A percentile compares a stretch with the other conserved stretches of the same genome.
These are phyloP conservation scores for Drosophila falleni DNA, from an alignment of 2,888 invertebrate genomes.

Conservation along the genomic window DNA sequence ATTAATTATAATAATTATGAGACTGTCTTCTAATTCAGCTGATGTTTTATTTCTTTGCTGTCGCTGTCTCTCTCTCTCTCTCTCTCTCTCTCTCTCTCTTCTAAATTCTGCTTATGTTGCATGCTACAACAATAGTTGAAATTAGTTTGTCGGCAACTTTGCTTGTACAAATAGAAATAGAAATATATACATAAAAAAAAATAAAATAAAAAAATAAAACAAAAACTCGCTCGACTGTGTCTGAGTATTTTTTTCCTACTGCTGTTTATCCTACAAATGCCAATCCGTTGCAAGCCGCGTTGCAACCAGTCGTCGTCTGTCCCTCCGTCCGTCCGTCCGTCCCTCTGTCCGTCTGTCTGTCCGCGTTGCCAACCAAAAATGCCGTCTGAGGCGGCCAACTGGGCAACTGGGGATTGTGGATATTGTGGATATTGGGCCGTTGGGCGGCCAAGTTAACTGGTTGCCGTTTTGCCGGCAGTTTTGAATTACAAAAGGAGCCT, in stretches of 20 bases:
- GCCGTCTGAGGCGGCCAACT: slow-evolving; percentile 60
- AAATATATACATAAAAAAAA: neutral
- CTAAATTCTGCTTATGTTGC: slow-evolving; percentile 2
- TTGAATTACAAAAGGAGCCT: slow-evolving; percentile 79
- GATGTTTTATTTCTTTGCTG: neutral
- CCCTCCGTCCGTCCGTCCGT: slow-evolving; percentile 21
- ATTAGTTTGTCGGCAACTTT: slow-evolving; percentile 47
- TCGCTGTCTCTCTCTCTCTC: neutral
- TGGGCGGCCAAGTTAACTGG: slow-evolving; percentile 25
- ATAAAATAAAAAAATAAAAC: slow-evolving; percentile 1
- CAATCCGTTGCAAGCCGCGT: slow-evolving; percentile 56
- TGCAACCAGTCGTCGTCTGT: slow-evolving; percentile 58
- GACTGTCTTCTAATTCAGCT: neutral
- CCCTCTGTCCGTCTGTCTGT: slow-evolving; percentile 19
- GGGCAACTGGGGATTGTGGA: slow-evolving; percentile 47
- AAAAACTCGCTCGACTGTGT: slow-evolving; percentile 36
- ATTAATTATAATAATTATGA: slow-evolving; percentile 31
- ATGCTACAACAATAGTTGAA: slow-evolving; percentile 31
- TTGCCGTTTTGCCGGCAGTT: slow-evolving; percentile 59
- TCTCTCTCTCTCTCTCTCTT: too few species aligned
- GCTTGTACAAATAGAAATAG: slow-evolving; percentile 1
- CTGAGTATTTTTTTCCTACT: neutral
- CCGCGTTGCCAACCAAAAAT: slow-evolving; percentile 36
- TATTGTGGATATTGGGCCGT: slow-evolving; percentile 2
- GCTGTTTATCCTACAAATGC: slow-evolving; percentile 76